Evolutionary conservation across 2,888 invertebrate species (phyloP).

Genomic region (Sinopyrophorus schimmeli): DNA sequence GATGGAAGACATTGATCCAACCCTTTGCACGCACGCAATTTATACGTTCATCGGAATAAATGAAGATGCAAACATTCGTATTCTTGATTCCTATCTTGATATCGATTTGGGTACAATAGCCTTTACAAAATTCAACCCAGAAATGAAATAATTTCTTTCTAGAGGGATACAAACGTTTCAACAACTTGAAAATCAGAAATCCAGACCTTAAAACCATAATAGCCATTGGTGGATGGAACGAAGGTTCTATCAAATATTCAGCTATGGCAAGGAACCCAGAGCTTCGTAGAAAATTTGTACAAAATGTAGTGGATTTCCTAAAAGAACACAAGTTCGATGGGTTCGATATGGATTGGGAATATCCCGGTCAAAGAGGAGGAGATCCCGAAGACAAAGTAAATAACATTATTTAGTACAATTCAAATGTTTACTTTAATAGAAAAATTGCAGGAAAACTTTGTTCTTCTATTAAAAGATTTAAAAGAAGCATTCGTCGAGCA

Average conservation of each 20-base stretch:
- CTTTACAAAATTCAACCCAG: too few relatives aligned
- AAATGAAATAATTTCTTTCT: too few relatives aligned
- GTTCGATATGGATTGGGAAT: slow-evolving; percentile 75
- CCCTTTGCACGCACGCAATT: slow-evolving; percentile 1
- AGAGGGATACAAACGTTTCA: slow-evolving; percentile 62
- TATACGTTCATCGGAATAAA: slow-evolving; percentile 5
- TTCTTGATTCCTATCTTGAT: neutral
- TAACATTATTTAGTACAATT: too few relatives aligned
- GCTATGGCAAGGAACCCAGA: slow-evolving; percentile 55
- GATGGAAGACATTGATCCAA: slow-evolving; percentile 2
- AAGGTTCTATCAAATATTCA: slow-evolving; percentile 52
- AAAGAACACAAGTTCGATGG: slow-evolving; percentile 67
- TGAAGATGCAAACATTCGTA: neutral
- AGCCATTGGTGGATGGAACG: slow-evolving; percentile 74
- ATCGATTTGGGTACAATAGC: too few relatives aligned
- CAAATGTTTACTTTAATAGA: too few relatives aligned
- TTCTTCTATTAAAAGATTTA: slow-evolving; percentile 60
- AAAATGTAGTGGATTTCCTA: slow-evolving; percentile 61
- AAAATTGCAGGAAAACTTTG: slow-evolving; percentile 38
- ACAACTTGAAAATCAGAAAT: slow-evolving; percentile 58
- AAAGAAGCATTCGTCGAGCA: slow-evolving; percentile 59
- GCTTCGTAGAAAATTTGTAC: slow-evolving; percentile 60
- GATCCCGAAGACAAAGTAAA: slow-evolving; percentile 43
- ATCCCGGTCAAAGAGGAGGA: slow-evolving; percentile 64
- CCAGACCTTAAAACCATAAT: slow-evolving; percentile 61